phyloP scores from a whole-genome alignment of 2,888 invertebrate genomes.

The Pseudococcus longispinus region DNA sequence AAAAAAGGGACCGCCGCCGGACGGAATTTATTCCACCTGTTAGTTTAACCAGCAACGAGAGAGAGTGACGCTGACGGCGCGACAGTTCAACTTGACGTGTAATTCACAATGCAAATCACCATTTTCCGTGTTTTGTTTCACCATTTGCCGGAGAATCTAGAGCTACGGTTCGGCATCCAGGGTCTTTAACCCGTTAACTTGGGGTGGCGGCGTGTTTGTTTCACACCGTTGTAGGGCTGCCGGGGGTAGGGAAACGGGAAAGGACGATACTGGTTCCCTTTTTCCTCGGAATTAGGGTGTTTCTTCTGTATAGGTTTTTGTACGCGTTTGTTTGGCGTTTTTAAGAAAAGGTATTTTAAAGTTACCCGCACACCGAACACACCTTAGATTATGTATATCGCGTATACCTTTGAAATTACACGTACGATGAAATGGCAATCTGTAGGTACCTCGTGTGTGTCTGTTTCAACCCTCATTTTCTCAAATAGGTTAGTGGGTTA shows the following conservation, averaged over 20 bases:
- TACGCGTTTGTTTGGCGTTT: background rate
- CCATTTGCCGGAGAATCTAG: background rate
- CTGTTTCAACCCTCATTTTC: conserved; percentile 54
- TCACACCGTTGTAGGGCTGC: background rate
- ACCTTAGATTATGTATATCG: background rate
- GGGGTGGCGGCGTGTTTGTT: conserved; percentile 50
- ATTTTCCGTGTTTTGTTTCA: conserved; percentile 53
- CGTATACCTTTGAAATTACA: conserved; percentile 19
- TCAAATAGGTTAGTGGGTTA: conserved; percentile 56
- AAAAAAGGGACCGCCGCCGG: conserved; percentile 8
- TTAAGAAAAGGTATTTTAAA: conserved; percentile 55
- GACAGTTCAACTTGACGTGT: conserved; percentile 45
- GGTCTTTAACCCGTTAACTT: conserved; percentile 56
- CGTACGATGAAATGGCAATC: conserved; percentile 10
- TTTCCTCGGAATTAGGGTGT: conserved; percentile 37
- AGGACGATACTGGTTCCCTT: conserved; percentile 2
- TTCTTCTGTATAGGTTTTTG: conserved; percentile 9
- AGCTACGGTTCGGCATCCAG: conserved; percentile 19
- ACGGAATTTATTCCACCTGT: conserved; percentile 56
- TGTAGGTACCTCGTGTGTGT: background rate
- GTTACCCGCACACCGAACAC: background rate
- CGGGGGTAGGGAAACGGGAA: background rate
- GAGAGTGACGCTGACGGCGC: background rate
- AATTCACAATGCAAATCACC: conserved; percentile 56
- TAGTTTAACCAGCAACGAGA: background rate